Base-by-base conservation (phyloP, 2,113 vertebrate genomes). In the Saimiri boliviensis region DNA sequence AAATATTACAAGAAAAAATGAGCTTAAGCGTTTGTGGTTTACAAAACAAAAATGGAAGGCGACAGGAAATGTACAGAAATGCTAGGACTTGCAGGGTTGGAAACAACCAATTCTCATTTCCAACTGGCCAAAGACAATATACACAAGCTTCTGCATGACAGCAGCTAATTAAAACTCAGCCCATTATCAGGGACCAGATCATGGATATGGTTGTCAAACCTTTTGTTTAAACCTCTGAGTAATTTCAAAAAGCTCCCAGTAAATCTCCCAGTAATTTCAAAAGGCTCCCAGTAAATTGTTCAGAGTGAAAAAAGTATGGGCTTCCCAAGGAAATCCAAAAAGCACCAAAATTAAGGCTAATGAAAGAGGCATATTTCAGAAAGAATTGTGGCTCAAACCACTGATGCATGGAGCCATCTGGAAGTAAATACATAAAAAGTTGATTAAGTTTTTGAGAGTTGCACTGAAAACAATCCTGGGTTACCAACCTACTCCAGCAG, bases 341-440 rank as follows among this genome's bases (percentile, higher is more conserved):
- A 77, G 45, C 42, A 83, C 83, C 25, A 76, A 20, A 77, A 47
- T 73, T 73, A 63, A 93, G 63, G 70, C 95, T 74, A 96, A 95
- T 52, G 0, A 58, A 37, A 52, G 2, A 13, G 30, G 16, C 6
- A 54, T 86, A 73, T 58, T 93, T 82, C 45, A 70, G 52, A 77
- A 79, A 84, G 56, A 83, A 79, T 68, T 71, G 8, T 79, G 47
- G 25, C 20, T 23, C 56, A 91, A 86, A 32, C n/a, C 68, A 7
- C 13, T 52, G 42, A 83, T 32, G 71, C 5, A 32, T 19, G 1
- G 37, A 91, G 56, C 37, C 23, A 17, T 83, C 16, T n/a, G 6
- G 88, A 87, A 96, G 9, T 40, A 85, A 79, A 79, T 30, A 30
- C 8, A 58, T 37, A 45, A 74, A 87, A 93, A 87, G 40, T 32